Percentiles rank a stretch among this genome's conserved stretches.
phyloP scores from a whole-genome alignment of 2,113 vertebrate genomes.

The Hemiprocne comata region DNA sequence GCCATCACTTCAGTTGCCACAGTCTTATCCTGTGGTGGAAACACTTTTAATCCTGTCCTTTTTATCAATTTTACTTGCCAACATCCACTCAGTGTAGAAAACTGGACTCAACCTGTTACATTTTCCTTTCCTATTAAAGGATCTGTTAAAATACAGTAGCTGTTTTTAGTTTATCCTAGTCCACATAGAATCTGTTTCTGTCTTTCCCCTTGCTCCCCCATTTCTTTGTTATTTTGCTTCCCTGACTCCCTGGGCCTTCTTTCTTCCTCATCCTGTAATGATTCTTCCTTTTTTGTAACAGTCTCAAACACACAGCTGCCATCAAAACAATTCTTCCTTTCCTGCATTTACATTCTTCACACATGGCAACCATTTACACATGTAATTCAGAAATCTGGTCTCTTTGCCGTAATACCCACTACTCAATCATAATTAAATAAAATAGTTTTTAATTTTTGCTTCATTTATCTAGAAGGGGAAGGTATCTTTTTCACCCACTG shows the following conservation, averaged over 20 bases:
- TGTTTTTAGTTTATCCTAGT: background rate
- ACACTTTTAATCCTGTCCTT: background rate
- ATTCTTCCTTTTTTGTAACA: constrained; percentile 61
- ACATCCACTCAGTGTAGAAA: background rate
- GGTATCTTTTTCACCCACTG: background rate
- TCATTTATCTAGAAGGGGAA: background rate
- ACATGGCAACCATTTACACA: background rate
- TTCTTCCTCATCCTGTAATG: constrained; percentile 56
- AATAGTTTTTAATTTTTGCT: background rate
- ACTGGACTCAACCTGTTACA: background rate
- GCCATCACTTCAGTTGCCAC: background rate
- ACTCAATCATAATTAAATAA: background rate
- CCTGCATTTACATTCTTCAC: constrained; percentile 1
- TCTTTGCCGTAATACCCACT: background rate
- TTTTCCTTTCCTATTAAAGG: background rate
- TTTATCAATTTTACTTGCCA: background rate
- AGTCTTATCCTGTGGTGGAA: background rate
- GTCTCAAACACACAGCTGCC: constrained; percentile 32
- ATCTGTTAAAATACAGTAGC: background rate
- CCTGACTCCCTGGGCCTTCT: constrained; percentile 9
- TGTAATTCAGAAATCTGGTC: background rate
- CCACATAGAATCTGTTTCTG: background rate
- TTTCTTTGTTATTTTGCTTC: background rate
- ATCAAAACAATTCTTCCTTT: constrained; percentile 28
- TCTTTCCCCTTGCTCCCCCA: background rate